Evolutionary conservation across 2,888 invertebrate genomes (phyloP), one percentile per base, ranked within the genome.

Genomic region (Protophormia terraenovae): DNA sequence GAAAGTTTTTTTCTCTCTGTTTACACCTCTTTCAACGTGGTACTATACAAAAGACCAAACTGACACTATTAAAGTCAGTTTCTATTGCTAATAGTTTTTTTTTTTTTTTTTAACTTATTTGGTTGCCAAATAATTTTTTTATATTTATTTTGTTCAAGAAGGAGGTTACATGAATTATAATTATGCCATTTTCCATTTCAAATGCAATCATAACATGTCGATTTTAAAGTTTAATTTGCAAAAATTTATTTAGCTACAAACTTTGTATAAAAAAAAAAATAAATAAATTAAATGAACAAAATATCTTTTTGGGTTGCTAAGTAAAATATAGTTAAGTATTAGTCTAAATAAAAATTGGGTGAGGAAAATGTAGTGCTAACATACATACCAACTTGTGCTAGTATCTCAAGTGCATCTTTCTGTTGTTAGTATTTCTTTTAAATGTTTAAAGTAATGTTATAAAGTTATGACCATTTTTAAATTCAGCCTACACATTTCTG

Each of bases 101-200:
- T 64, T 50, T 45, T n/a, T 50, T 12, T 19, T 5, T n/a, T n/a
- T n/a, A 3, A 32, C 6, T 12, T 50, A 32, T 50, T 72, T 72
- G n/a, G 19, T 27, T 71, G 24, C 24, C 38, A 71, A 16, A 22
- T 55, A 14, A 27, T 55, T 27, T 55, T 24, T 6, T 53, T 10
- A n/a, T 14, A 4, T 29, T 12, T 4, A 14, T 45, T 62, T 71
- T 35, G 67, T 47, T 35, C 80, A 58, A 16, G 73, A 73, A 32
- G 32, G 73, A 80, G 80, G 80, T 80, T 80, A 58, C 35, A 80
- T 73, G 80, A 67, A 66, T 80, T 73, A 73, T 47, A 80, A 80
- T 80, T 80, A 80, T 80, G 73, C 66, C 73, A 80, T 58, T 67
- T 66, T 62, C 32, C n/a, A n/a, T 78, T 53, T 45, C 27, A 27